Evolutionary conservation across 1,140 invertebrate species (phyloP), one percentile per base, ranked within the genome.

Genomic region (Goniozus legneri): DNA sequence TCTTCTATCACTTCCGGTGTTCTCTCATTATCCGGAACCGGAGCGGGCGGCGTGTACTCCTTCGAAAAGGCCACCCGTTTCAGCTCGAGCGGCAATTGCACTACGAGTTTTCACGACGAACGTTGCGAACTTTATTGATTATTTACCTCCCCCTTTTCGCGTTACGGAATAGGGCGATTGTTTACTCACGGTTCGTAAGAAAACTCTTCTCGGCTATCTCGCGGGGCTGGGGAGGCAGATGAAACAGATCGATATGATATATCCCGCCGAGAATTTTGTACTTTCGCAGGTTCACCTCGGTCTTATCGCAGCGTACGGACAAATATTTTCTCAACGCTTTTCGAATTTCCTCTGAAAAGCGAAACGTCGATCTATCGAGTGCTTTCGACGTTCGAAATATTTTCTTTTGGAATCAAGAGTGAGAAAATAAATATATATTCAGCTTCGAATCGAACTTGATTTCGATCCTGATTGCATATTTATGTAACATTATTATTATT

Each of bases 1-100:
- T 82, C 83, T 58, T 91, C 88, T 40, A 90, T 87, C 54, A 89
- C 84, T 71, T 91, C 88, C 0, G 89, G 88, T 4, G 84, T 80
- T 44, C 86, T 77, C 15, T 84, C 80, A 8, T 83, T 78, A 14
- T 84, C 84, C 0, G 80, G 79, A 2, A 83, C 77, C 0, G 86
- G 79, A 0, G 82, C 76, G 1, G 87, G 87, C 0, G 88, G 83
- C 20, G 78, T 78, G 64, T 88, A 91, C 3, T 81, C 80, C 10
- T 86, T 81, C 21, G 77, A 79, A 67, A 88, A 91, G 8, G 79
- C 76, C 44, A 87, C 81, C 2, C 79, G 78, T 50, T 79, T 69
- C n/a, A 90, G 69, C 22, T 71, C 69, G 57, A 85, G 84, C 1
- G 86, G 84, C 7, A 84, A 64, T 47, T 83, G 76, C 38, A 89